These are phyloP conservation scores for Drosophila flavopinicola DNA, from an alignment of 2,888 invertebrate species.

Conservation along the genomic window DNA sequence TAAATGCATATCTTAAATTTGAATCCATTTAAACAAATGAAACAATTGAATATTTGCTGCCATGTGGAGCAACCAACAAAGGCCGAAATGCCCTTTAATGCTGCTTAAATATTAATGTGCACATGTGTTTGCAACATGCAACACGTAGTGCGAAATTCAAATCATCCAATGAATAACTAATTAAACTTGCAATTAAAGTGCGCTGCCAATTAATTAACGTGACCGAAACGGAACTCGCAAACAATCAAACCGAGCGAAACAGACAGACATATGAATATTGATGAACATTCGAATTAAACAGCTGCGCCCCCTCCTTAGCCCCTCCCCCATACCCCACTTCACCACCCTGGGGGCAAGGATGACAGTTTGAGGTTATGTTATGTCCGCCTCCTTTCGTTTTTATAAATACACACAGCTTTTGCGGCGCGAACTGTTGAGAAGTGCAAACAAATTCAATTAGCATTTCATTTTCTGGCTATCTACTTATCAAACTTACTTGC, in stretches of 20 bases:
- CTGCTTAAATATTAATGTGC: conserved; percentile 12
- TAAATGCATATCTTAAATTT: background rate
- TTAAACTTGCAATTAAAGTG: conserved; percentile 39
- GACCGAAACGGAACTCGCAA: conserved; percentile 19
- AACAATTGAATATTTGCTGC: background rate
- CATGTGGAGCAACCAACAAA: background rate
- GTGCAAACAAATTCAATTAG: too few species aligned
- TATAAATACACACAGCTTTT: too few species aligned
- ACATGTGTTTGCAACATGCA: conserved; percentile 12
- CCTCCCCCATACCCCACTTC: too few species aligned
- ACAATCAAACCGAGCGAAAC: conserved; percentile 14
- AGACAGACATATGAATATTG: conserved; percentile 21
- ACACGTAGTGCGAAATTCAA: conserved; percentile 28
- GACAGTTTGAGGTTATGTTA: too few species aligned
- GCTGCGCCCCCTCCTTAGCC: too few species aligned
- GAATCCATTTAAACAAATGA: background rate
- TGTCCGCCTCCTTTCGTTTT: too few species aligned
- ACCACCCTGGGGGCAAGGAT: background rate
- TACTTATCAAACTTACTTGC: too few species aligned
- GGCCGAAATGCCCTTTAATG: background rate
- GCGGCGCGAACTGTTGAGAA: too few species aligned
- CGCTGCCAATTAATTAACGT: conserved; percentile 39
- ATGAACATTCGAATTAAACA: conserved; percentile 38
- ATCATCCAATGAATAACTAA: conserved; percentile 43
- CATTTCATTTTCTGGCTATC: too few species aligned